Evolutionary conservation across 2,797 vertebrate genomes (phyloP), one percentile per base, ranked within the genome.

Genomic region (Xenentodon cancila): DNA sequence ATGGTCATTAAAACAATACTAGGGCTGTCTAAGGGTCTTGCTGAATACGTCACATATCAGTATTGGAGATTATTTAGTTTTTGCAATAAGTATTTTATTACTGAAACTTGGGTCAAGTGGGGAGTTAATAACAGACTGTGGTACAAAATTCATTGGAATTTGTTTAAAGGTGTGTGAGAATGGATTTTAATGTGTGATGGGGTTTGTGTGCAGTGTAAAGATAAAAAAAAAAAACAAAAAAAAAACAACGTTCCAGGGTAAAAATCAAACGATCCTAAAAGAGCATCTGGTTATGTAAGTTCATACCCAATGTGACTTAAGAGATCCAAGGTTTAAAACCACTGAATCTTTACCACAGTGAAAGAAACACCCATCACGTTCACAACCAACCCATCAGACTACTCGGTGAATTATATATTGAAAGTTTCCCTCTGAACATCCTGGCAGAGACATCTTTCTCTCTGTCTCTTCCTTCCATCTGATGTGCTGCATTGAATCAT

Each of bases 401-500:
- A 84, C 77, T 81, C 53, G 1, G 84, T 92, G 90, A 93, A 93
- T 92, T 91, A 91, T 92, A 89, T 84, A 92, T 91, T 75, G 77
- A 85, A 90, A 84, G 77, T 82, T 80, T 76, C 59, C 68, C 75
- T 62, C 44, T 7, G 51, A 83, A 85, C 74, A 85, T 84, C 66
- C 82, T 77, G 74, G 75, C 87, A 75, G 70, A 91, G 82, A 88
- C 83, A 83, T 90, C 80, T 89, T 71, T 89, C 78, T 82, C 66
- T 67, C 78, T 59, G 52, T 75, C 77, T 72, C 86, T 81, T 53
- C 50, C 64, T 81, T 91, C 84, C 68, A 82, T 91, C 82, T 88
- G 87, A 91, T 88, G 87, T 72, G 84, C 78, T 44, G 81, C 82
- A 79, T 84, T 93, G 88, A 93, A 92, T 93, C 92, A 93, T 92